Conservation (phyloP, 2,797 vertebrate species). For the Phoxinus dragarum region DNA sequence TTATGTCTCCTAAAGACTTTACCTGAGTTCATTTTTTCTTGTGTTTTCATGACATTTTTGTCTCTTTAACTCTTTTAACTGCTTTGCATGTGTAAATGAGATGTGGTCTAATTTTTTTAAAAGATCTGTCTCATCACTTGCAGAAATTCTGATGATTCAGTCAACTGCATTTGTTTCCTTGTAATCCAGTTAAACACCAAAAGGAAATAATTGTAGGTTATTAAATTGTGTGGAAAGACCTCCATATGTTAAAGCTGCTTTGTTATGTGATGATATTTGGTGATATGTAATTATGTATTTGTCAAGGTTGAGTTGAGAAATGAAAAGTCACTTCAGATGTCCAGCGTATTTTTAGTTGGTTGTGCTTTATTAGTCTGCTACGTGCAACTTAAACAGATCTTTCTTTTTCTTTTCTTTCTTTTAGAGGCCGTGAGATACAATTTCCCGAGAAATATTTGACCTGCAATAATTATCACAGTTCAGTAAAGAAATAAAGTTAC, state of each 20-base stretch:
- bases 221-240: conserved; percentile 52
- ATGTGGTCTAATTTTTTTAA: not conserved
- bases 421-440: not conserved
- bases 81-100: conserved; percentile 18
- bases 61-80: conserved; percentile 57
- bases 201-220: conserved; percentile 60
- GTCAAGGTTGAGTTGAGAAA: not conserved
- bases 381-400: not conserved
- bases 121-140: conserved; percentile 17
- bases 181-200: conserved; percentile 50
- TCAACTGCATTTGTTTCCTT: conserved; percentile 15
- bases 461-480: conserved; percentile 4
- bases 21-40: conserved; percentile 28
- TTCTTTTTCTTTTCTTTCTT: not conserved
- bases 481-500: not conserved
- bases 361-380: not conserved
- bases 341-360: not conserved
- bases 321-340: not conserved
- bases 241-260: not conserved
- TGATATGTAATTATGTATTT: not conserved
- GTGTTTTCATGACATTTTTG: conserved; percentile 13
- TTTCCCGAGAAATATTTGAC: not conserved
- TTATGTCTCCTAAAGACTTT: conserved; percentile 37
- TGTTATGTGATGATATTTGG: not conserved
- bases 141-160: not conserved